Percentiles rank a stretch among this genome's conserved stretches.
phyloP scores from a whole-genome alignment of 1,140 invertebrate species.

The Telenomus remus region DNA sequence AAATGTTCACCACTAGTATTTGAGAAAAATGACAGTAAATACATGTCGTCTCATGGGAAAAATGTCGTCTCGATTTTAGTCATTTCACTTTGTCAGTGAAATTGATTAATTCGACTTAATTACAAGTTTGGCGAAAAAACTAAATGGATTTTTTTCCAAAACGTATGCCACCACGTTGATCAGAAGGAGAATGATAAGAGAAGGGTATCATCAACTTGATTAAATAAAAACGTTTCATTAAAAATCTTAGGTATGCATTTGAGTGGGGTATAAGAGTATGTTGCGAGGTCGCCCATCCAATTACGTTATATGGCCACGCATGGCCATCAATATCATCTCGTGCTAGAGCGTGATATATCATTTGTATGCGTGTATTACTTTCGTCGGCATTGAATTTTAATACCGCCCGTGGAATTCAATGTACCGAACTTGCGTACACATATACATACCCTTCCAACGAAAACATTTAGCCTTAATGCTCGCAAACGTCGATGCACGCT shows the following conservation, averaged over 20 bases:
- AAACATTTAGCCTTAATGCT: conserved; percentile 1
- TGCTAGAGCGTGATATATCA: conserved; percentile 40
- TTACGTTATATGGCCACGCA: conserved; percentile 48
- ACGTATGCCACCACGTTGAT: too few species aligned
- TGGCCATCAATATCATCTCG: conserved; percentile 48
- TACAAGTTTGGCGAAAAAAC: too few species aligned
- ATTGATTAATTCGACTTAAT: too few species aligned
- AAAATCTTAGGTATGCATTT: neutral
- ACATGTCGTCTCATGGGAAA: too few species aligned
- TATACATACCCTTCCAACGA: neutral
- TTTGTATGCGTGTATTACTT: conserved; percentile 19
- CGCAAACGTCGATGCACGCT: too few species aligned
- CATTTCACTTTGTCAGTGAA: too few species aligned
- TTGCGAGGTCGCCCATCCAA: conserved; percentile 7
- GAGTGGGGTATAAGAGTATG: neutral
- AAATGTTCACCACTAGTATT: too few species aligned
- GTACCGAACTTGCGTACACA: conserved; percentile 4
- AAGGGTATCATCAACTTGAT: conserved; percentile 1
- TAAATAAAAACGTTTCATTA: conserved; percentile 6
- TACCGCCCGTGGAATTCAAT: conserved; percentile 21
- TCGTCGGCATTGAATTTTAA: conserved; percentile 29
- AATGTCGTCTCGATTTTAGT: too few species aligned
- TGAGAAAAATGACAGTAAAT: too few species aligned
- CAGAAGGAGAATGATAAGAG: neutral
- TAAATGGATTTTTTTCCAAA: too few species aligned